Base-by-base conservation (phyloP, 2,113 vertebrate species). In the Scomber japonicus region DNA sequence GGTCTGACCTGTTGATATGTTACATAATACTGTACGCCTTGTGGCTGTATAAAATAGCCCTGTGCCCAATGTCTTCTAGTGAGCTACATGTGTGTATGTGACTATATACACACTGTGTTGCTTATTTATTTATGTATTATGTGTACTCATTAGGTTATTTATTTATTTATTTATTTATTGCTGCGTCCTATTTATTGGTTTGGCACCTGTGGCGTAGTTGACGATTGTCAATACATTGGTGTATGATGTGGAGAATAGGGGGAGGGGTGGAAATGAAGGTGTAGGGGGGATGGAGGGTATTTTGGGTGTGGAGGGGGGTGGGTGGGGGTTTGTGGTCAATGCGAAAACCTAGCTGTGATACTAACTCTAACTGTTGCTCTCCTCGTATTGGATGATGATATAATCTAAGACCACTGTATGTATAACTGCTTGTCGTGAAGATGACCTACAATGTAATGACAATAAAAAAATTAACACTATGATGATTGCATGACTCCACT, bases 361-460 rank as follows among this genome's bases (percentile, higher is more conserved):
- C 83, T 90, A 91, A 88, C 76, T 84, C 71, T 88, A 84, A 90
- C 73, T 92, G 92, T 91, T 84, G 84, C 90, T 90, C 87, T 91
- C 85, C 83, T 92, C 62, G 59, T 91, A 81, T 73, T 86, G 90
- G 91, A 91, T 54, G 68, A 81, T 77, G 86, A 90, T 91, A 75
- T 86, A 85, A 83, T 89, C 75, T 88, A 83, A 85, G 88, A 90
- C 79, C 86, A 89, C 83, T 91, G 86, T 93, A 90, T 88, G 89
- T 93, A 76, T 88, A 84, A 80, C 83, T 92, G 88, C 88, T 91
- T 92, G 86, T 93, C 12, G 92, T 93, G 91, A 92, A 91, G 85
- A 90, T 91, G 88, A 92, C 80, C 81, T 91, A 88, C 71, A 62
- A 89, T 87, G 88, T 91, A 78, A 86, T 91, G 84, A 93, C 82